Evolutionary conservation across 1,140 invertebrate species (phyloP).

Genomic region (Drosophila ficusphila): DNA sequence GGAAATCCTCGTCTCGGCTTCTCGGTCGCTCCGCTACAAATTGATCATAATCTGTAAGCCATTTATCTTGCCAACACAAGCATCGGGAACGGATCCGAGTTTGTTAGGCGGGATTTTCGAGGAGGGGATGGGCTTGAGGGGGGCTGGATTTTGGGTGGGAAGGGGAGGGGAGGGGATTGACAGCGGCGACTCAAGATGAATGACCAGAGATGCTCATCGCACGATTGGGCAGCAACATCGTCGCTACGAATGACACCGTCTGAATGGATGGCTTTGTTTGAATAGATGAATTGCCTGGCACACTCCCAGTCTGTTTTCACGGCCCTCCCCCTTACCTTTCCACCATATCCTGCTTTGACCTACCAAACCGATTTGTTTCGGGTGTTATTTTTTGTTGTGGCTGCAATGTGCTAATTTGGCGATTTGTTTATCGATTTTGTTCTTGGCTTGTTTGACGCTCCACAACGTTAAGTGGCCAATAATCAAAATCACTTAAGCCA

Average conservation of each 20-base stretch:
- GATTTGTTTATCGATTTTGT: slow-evolving; percentile 81
- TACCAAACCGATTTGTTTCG: slow-evolving; percentile 40
- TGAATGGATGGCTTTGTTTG: slow-evolving; percentile 80
- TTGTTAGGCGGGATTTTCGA: slow-evolving; percentile 10
- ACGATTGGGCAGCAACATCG: slow-evolving; percentile 66
- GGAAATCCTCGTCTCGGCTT: slow-evolving; percentile 31
- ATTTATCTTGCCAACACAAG: slow-evolving; percentile 67
- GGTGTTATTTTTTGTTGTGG: slow-evolving; percentile 24
- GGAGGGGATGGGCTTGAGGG: neutral
- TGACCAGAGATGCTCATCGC: slow-evolving; percentile 68
- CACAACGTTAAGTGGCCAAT: slow-evolving; percentile 72
- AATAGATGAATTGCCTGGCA: slow-evolving; percentile 75
- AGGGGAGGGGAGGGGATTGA: slow-evolving; percentile 24
- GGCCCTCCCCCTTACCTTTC: slow-evolving; percentile 5
- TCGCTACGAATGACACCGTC: slow-evolving; percentile 66
- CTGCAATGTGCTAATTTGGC: slow-evolving; percentile 74
- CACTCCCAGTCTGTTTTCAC: slow-evolving; percentile 28
- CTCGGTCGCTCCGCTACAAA: slow-evolving; percentile 59
- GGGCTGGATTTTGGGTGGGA: too few relatives aligned
- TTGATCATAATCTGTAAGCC: slow-evolving; percentile 80
- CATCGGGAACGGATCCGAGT: slow-evolving; percentile 31
- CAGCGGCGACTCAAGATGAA: slow-evolving; percentile 66
- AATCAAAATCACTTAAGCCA: slow-evolving; percentile 78
- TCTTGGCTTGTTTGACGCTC: slow-evolving; percentile 49
- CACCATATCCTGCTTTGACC: slow-evolving; percentile 1